A percentile compares a stretch with the other conserved stretches of the same genome.
Conservation (phyloP, 2,113 vertebrate species). For the Trematocara stigmaticum region DNA sequence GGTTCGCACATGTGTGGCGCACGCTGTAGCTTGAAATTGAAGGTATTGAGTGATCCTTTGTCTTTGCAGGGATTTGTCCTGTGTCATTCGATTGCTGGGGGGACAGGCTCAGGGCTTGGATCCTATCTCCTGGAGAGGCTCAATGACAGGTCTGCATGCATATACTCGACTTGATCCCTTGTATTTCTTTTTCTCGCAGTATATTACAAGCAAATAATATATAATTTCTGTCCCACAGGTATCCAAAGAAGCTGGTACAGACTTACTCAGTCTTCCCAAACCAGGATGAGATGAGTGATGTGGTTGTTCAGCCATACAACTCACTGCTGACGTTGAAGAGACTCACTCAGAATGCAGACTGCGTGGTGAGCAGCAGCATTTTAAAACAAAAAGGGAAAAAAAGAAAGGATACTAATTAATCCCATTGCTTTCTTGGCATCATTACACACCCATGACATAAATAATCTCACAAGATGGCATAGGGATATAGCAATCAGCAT, state of each 20-base stretch:
- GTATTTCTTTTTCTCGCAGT: background rate
- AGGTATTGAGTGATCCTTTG: conserved; percentile 14
- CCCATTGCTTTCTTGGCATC: background rate
- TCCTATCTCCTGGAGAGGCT: conserved; percentile 95
- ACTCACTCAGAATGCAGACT: conserved; percentile 96
- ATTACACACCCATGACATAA: background rate
- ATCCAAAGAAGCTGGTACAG: conserved; percentile 98
- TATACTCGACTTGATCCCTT: background rate
- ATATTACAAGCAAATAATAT: background rate
- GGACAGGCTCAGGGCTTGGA: conserved; percentile 93
- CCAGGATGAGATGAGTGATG: conserved; percentile 98
- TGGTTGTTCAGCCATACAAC: conserved; percentile 97
- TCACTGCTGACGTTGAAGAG: conserved; percentile 94
- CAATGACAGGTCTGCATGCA: conserved; percentile 86
- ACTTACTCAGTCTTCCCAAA: conserved; percentile 98
- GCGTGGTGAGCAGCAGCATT: conserved; percentile 80
- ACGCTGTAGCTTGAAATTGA: background rate
- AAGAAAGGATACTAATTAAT: background rate
- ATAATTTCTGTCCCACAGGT: conserved; percentile 67
- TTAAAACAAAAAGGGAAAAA: background rate
- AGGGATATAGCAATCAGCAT: background rate
- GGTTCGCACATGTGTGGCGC: conserved; percentile 33
- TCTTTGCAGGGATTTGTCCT: conserved; percentile 88
- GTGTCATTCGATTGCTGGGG: conserved; percentile 96
- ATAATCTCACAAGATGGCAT: background rate